These are phyloP conservation scores for Andrena dorsata DNA, from an alignment of 2,888 invertebrate genomes.

Conservation along the genomic window DNA sequence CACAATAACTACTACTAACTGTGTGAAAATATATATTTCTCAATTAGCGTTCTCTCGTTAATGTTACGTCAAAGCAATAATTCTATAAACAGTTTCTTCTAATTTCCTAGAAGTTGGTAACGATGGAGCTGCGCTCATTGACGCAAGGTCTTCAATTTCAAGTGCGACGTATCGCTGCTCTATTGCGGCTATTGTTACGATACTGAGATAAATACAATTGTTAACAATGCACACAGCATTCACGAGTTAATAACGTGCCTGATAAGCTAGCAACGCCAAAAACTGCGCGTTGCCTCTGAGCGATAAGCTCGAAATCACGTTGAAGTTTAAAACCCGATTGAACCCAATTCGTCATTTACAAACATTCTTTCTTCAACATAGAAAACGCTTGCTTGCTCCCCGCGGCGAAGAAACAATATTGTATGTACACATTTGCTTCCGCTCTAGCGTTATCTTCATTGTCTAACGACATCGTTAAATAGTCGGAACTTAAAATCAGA, in stretches of 20 bases:
- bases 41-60: too few relatives aligned
- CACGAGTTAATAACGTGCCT: constrained; percentile 1
- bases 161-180: not conserved
- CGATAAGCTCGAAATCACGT: not conserved
- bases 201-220: constrained; percentile 20
- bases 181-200: not conserved
- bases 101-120: too few relatives aligned
- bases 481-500: not conserved
- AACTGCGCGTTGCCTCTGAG: not conserved
- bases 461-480: not conserved
- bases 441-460: constrained; percentile 11
- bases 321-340: not conserved
- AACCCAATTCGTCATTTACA: not conserved
- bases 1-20: too few relatives aligned
- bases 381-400: constrained; percentile 1
- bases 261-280: constrained; percentile 4
- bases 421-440: not conserved
- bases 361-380: not conserved
- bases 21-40: too few relatives aligned
- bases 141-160: too few relatives aligned
- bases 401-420: not conserved
- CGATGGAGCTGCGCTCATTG: too few relatives aligned
- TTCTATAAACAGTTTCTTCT: too few relatives aligned
- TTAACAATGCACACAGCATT: constrained; percentile 11
- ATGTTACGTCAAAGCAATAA: too few relatives aligned